Evolutionary conservation across 2,797 vertebrate genomes (phyloP), one percentile per base, ranked within the genome.

Genomic region (Gorsachius magnificus): DNA sequence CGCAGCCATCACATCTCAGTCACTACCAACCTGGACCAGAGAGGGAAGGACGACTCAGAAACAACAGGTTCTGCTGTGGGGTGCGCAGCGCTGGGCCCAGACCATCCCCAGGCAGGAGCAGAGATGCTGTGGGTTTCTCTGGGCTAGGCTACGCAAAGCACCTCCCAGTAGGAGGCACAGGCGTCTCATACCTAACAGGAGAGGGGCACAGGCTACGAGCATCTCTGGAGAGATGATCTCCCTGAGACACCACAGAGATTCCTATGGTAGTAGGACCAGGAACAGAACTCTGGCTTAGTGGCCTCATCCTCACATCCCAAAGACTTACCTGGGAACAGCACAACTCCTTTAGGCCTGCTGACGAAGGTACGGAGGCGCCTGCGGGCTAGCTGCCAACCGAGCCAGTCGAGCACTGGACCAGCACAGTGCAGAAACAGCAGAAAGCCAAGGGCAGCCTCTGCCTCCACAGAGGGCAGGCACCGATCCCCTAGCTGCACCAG

Each of bases 1-100:
- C 53, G 74, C 58, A 96, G 94, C 86, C 93, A 94, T 75, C 95
- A 92, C 94, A 97, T 81, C 86, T 96, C 92, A 93, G 94, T 46
- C 92, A 95, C 90, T 96, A 97, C 83, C 93, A 94, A 81, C 95
- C 94, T 93, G 93, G 88, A 94, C 94, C 92, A 86, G 88, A 94
- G 66, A 96, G 94, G 96, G 95, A 97, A 97, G 93, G 94, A 91
- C 0, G 16, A 90, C 94, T 97, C 95, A 95, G 95, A 96, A 91
- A 95, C 85, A 93, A 78, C 14, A 94, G 16, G 66, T 88, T 93
- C 88, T 94, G 72, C 51, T 6, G 0, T 24, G 53, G 28, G 57
- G 26, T 41, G 38, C 0, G 0, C 61, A 85, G 69, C 28, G 2
- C 54, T 70, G n/a, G 43, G 76, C 75, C 53, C 65, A 71, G 65